Conservation (phyloP, 2,888 invertebrate species). For the Lasioglossum lativentre region DNA sequence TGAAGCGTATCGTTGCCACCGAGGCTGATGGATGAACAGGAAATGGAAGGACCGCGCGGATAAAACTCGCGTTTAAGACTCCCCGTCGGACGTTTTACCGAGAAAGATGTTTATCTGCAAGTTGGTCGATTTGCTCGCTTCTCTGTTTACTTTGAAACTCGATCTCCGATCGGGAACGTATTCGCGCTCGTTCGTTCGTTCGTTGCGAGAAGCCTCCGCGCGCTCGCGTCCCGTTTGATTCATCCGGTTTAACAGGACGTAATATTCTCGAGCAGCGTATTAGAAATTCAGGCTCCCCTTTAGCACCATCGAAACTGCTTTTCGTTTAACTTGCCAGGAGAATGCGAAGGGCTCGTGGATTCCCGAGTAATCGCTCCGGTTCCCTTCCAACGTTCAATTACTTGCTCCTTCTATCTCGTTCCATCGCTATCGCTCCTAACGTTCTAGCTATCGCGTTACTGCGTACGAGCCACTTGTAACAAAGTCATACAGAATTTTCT, state of each 20-base stretch:
- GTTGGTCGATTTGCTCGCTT: conserved; percentile 13
- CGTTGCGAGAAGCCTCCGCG: background rate
- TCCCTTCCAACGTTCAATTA: background rate
- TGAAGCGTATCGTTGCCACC: background rate
- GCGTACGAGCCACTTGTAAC: background rate
- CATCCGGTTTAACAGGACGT: conserved; percentile 17
- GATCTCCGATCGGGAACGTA: conserved; percentile 29
- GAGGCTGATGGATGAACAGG: background rate
- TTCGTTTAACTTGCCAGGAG: background rate
- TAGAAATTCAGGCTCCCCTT: conserved; percentile 18
- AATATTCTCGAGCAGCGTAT: conserved; percentile 14
- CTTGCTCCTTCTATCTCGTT: background rate
- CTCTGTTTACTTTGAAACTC: conserved; percentile 20
- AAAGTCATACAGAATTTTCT: background rate
- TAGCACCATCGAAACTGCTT: conserved; percentile 1
- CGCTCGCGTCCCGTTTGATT: conserved; percentile 13
- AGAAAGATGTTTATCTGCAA: conserved; percentile 10
- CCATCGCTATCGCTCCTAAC: background rate
- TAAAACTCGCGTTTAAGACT: conserved; percentile 17
- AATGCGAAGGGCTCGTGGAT: conserved; percentile 2
- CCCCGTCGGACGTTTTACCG: conserved; percentile 2
- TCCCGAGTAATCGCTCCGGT: background rate
- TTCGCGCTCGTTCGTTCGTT: conserved; percentile 14
- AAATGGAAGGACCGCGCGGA: background rate
- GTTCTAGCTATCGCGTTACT: background rate